Base-by-base conservation (phyloP, 2,113 vertebrate genomes). In the Crotalus helleri region DNA sequence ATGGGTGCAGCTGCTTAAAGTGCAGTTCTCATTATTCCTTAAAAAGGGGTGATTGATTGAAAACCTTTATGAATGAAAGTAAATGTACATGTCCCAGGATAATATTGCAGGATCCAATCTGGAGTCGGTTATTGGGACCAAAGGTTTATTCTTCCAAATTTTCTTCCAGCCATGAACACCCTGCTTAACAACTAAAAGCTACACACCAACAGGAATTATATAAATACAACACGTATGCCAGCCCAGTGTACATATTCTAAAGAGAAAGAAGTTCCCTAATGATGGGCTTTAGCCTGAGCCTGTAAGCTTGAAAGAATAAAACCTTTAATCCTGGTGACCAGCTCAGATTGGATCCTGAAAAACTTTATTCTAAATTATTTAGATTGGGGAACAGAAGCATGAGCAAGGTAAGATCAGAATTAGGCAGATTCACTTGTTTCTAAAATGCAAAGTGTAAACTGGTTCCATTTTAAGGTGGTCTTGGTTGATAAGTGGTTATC, bases 381-480 rank as follows among this genome's bases (percentile, higher is more conserved):
- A 26, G 88, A 39, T 12, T 26, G 26, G 10, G n/a, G n/a, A 74
- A 33, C 2, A 46, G 33, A 64, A 90, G 58, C 15, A 24, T 2
- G 0, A 54, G 91, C 89, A 89, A 92, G 29, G 10, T 64, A 55
- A 64, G 93, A 88, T 89, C 3, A 46, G 53, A 85, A 13, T 17
- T 85, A 49, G 81, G 26, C 55, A 92, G 57, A 13, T 39, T 39
- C 29, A 12, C 13, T 91, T 7, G n/a, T 58, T 86, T 91, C 64
- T 69, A 64, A 53, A 87, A 39, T 51, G 5, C 21, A 44, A 6
- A 15, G 53, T 85, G 24, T n/a, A 49, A 44, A 55, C 87, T 90
- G 89, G 10, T 8, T 94, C 93, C 92, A 91, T 59, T 57, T 89
- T 69, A n/a, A 69, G 29, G 4, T 69, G n/a, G 29, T n/a, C 29